A percentile compares a stretch with the other conserved stretches of the same genome.
Evolutionary conservation across 2,113 vertebrate genomes (phyloP).

Genomic region (Okapia johnstoni): DNA sequence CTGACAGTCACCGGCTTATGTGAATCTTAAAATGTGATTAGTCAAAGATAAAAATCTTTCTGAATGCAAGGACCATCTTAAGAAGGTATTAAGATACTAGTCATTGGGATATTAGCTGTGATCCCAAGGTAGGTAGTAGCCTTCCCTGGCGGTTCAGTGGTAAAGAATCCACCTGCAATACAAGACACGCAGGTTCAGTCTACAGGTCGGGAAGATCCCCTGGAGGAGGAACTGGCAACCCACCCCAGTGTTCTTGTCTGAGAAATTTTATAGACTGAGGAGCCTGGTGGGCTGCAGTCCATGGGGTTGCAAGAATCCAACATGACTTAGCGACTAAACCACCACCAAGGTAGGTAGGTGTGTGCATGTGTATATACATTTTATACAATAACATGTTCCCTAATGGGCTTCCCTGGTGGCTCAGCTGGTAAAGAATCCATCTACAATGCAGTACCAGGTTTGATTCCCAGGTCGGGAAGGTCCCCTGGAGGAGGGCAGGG

Average conservation of each 20-base stretch:
- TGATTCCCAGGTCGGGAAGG: fast-evolving
- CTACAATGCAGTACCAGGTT: not conserved
- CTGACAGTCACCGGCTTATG: not conserved
- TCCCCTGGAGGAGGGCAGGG: not conserved
- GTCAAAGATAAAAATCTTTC: not conserved
- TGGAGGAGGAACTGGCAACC: not conserved
- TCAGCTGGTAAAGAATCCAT: not conserved
- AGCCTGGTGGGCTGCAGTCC: not conserved
- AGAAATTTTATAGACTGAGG: not conserved
- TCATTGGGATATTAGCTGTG: not conserved
- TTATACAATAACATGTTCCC: not conserved
- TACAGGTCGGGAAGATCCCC: not conserved
- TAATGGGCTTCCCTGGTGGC: not conserved
- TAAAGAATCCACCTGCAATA: not conserved
- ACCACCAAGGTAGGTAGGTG: not conserved
- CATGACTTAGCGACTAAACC: not conserved
- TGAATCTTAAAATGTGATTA: not conserved
- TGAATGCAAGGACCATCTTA: not conserved
- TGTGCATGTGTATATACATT: not conserved
- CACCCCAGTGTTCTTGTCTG: not conserved
- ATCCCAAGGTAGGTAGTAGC: not conserved
- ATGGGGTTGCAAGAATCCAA: not conserved
- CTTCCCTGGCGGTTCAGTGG: not conserved
- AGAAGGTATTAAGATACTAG: not conserved
- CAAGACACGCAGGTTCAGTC: not conserved